phyloP scores from a whole-genome alignment of 35 echinoderm and acorn worm genomes.

The Holothuria glaberrima region DNA sequence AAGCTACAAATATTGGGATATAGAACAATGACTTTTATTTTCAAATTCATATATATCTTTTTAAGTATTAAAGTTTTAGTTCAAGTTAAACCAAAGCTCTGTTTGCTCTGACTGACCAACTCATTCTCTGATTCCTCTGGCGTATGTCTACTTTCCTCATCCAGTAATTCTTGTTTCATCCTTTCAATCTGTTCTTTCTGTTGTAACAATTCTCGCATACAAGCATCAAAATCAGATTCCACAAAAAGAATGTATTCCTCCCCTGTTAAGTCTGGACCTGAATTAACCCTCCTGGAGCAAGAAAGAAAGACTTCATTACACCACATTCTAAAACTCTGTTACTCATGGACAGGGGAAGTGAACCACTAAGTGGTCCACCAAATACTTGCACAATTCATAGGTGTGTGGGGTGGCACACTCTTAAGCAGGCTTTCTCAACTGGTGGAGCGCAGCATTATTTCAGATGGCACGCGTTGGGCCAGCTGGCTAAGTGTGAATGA shows the following conservation, averaged over 20 bases:
- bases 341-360: neutral
- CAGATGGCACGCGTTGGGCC: too few species aligned
- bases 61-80: too few species aligned
- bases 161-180: constrained; percentile 54
- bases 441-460: too few species aligned
- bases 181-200: constrained; percentile 80
- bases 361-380: too few species aligned
- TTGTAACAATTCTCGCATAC: constrained; percentile 84
- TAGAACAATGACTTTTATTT: too few species aligned
- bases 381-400: too few species aligned
- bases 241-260: constrained; percentile 71
- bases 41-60: too few species aligned
- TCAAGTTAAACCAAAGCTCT: too few species aligned
- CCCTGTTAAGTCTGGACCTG: constrained; percentile 74
- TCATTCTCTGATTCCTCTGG: constrained; percentile 53
- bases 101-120: neutral
- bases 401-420: too few species aligned
- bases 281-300: constrained; percentile 73
- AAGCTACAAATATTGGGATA: too few species aligned
- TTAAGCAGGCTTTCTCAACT: too few species aligned
- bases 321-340: neutral
- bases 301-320: neutral
- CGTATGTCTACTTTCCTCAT: constrained; percentile 10
- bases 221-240: constrained; percentile 79
- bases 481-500: too few species aligned